A percentile compares a stretch with the other conserved stretches of the same genome.
Evolutionary conservation across 2,797 vertebrate species (phyloP).

Genomic region (Euphonia xanthogaster): DNA sequence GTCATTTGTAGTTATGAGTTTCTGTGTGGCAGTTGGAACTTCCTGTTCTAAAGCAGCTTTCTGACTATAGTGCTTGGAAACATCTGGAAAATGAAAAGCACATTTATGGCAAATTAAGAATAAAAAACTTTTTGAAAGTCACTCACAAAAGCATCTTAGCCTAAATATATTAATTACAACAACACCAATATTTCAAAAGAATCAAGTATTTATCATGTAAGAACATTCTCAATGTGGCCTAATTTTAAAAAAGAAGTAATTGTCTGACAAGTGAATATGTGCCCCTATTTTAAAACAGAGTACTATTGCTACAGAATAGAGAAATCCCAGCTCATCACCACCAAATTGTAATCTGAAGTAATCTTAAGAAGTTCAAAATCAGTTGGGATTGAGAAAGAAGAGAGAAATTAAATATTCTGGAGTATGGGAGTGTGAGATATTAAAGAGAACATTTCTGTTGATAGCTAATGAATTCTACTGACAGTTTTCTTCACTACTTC

Average conservation of each 20-base stretch:
- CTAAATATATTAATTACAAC: background rate
- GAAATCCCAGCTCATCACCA: background rate
- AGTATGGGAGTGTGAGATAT: background rate
- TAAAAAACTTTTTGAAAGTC: background rate
- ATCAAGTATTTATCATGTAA: background rate
- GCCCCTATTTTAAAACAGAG: background rate
- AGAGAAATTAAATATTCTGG: background rate
- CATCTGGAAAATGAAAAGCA: constrained; percentile 76
- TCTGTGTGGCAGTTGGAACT: constrained; percentile 91
- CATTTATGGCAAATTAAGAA: background rate
- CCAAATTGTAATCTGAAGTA: background rate
- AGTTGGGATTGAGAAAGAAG: background rate
- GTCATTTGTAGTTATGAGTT: constrained; percentile 93
- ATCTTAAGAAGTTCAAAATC: background rate
- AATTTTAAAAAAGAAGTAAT: background rate
- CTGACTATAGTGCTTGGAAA: constrained; percentile 94
- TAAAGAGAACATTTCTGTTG: background rate
- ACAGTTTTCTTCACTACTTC: background rate
- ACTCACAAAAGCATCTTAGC: background rate
- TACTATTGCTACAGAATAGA: background rate
- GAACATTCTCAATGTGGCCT: background rate
- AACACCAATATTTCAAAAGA: background rate
- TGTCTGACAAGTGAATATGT: background rate
- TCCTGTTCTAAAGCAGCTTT: constrained; percentile 92
- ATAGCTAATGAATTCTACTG: background rate